These are phyloP conservation scores for Polyommatus icarus DNA, from an alignment of 2,888 invertebrate species.

Conservation along the genomic window DNA sequence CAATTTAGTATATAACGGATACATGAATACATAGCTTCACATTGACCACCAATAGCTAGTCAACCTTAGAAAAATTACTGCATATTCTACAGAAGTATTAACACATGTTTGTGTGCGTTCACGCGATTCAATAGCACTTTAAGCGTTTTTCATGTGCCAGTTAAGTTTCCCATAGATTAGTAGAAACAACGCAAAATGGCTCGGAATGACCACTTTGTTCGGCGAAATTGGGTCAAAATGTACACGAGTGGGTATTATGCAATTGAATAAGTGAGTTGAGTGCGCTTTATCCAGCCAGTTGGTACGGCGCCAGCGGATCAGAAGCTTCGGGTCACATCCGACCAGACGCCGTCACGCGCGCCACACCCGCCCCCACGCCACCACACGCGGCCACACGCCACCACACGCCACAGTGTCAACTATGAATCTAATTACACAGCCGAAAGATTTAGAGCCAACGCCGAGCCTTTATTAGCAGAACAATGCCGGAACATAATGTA, in stretches of 20 bases:
- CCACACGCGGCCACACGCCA: background rate
- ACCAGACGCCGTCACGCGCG: conserved; percentile 10
- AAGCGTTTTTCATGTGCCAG: background rate
- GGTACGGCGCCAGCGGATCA: conserved; percentile 8
- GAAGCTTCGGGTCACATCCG: conserved; percentile 8
- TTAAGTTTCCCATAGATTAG: background rate
- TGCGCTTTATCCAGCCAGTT: conserved; percentile 16
- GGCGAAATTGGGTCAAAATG: conserved; percentile 1
- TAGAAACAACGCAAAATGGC: background rate
- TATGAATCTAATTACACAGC: conserved; percentile 17
- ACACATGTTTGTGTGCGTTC: too few species aligned
- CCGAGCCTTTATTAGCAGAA: background rate
- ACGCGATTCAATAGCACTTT: background rate
- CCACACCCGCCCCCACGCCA: background rate
- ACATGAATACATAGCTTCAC: too few species aligned
- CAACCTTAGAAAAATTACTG: too few species aligned
- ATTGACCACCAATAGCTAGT: too few species aligned
- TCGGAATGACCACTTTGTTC: background rate
- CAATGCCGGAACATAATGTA: background rate
- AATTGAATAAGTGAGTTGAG: conserved; percentile 19
- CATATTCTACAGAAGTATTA: too few species aligned
- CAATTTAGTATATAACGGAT: too few species aligned
- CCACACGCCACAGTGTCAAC: conserved; percentile 8
- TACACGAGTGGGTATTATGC: conserved; percentile 18
- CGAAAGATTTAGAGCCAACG: conserved; percentile 14